Conservation (phyloP, 2,888 invertebrate species). For the Lamproptera curius region DNA sequence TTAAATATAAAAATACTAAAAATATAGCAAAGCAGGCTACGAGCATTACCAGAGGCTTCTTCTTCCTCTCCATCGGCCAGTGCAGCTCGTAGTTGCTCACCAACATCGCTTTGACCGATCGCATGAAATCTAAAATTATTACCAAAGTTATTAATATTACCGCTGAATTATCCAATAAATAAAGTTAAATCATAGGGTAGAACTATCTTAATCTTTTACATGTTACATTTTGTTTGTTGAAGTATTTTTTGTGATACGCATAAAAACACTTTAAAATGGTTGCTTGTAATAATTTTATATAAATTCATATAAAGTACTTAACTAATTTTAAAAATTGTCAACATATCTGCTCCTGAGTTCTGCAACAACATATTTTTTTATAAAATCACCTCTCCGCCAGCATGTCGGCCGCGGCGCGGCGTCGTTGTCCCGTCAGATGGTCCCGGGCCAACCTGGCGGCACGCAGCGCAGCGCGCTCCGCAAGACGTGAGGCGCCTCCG, state of each 20-base stretch:
- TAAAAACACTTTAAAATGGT: no score
- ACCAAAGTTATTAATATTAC: no score
- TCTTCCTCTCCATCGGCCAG: constrained; percentile 55
- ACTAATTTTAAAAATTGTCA: no score
- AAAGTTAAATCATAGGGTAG: no score
- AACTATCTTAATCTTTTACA: no score
- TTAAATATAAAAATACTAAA: background rate
- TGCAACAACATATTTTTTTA: no score
- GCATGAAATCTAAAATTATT: constrained; percentile 60
- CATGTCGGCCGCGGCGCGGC: constrained; percentile 50
- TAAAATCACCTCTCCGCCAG: constrained; percentile 51
- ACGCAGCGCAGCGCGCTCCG: constrained; percentile 67
- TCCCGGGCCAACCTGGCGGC: constrained; percentile 66
- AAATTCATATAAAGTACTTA: no score
- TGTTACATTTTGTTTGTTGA: no score
- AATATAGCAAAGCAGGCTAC: background rate
- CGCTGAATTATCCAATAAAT: no score
- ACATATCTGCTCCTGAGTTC: no score
- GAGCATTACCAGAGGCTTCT: constrained; percentile 41
- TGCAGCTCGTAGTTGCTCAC: constrained; percentile 62
- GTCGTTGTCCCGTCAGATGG: constrained; percentile 43
- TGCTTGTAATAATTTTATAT: no score
- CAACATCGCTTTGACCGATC: constrained; percentile 66
- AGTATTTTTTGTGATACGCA: no score
- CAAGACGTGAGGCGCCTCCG: constrained; percentile 57